A percentile compares a stretch with the other conserved stretches of the same genome.
Evolutionary conservation across 2,888 invertebrate genomes (phyloP).

Genomic region (Rhogogaster chlorosoma): DNA sequence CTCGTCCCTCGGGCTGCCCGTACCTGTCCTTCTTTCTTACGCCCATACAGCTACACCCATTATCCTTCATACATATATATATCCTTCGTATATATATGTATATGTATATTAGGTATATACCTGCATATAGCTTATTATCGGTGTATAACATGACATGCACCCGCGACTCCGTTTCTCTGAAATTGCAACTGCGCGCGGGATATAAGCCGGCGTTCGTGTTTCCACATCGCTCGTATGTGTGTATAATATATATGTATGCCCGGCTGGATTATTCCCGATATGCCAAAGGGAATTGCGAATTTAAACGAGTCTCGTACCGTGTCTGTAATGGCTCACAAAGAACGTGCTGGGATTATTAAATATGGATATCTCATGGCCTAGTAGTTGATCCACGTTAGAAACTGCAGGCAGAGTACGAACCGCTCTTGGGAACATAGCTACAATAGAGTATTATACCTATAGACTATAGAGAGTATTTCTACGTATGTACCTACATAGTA

Average conservation of each 20-base stretch:
- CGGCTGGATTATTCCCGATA: background rate
- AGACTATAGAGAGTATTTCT: background rate
- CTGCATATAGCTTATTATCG: too few relatives aligned
- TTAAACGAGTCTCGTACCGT: background rate
- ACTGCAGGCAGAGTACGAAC: background rate
- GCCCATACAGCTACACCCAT: background rate
- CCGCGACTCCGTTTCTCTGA: too few relatives aligned
- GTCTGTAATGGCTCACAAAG: background rate
- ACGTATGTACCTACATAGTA: background rate
- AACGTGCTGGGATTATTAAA: constrained; percentile 20
- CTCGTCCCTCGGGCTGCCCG: too few relatives aligned
- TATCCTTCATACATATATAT: too few relatives aligned
- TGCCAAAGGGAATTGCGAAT: constrained; percentile 36
- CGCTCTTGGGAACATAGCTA: background rate
- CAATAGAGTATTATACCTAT: too few relatives aligned
- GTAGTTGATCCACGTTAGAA: constrained; percentile 21
- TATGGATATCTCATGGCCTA: constrained; percentile 37
- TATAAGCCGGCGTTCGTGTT: background rate
- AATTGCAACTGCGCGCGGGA: too few relatives aligned
- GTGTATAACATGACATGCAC: too few relatives aligned
- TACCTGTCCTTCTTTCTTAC: background rate
- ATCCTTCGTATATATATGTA: too few relatives aligned
- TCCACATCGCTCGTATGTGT: background rate
- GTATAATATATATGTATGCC: background rate
- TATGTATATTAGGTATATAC: too few relatives aligned